phyloP scores from a whole-genome alignment of 1,140 invertebrate genomes.

The Aphaenogaster floridana region DNA sequence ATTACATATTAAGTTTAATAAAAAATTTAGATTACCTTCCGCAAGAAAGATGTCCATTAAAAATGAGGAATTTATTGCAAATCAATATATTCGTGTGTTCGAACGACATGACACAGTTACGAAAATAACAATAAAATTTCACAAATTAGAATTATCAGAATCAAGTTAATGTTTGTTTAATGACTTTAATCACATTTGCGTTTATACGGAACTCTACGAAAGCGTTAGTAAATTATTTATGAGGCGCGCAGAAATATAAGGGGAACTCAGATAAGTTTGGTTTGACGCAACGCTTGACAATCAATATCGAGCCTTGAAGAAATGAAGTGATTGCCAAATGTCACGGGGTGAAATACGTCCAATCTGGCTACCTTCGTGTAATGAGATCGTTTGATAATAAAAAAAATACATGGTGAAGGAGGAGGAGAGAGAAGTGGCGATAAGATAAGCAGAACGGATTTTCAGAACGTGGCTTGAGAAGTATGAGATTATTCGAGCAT shows the following conservation, averaged over 20 bases:
- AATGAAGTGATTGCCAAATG: slow-evolving; percentile 55
- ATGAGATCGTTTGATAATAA: slow-evolving; percentile 15
- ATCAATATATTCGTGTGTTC: background rate
- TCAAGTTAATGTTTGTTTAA: background rate
- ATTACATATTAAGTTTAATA: background rate
- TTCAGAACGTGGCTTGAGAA: background rate
- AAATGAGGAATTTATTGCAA: background rate
- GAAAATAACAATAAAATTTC: background rate
- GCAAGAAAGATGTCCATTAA: background rate
- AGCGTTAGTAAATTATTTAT: slow-evolving; percentile 49
- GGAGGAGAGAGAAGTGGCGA: slow-evolving; percentile 17
- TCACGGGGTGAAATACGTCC: slow-evolving; percentile 42
- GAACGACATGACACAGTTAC: background rate
- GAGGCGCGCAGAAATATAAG: slow-evolving; percentile 22
- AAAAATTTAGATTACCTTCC: slow-evolving; percentile 14
- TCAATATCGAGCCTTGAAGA: slow-evolving; percentile 31
- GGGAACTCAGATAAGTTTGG: slow-evolving; percentile 9
- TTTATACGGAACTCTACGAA: background rate
- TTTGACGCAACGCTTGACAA: slow-evolving; percentile 39
- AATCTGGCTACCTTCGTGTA: slow-evolving; percentile 20
- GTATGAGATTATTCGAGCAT: background rate
- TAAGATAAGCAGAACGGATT: background rate
- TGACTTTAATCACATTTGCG: background rate
- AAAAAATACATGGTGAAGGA: slow-evolving; percentile 3
- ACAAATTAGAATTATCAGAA: background rate